Evolutionary conservation across 2,888 invertebrate species (phyloP).

Genomic region (Apoderus coryli): DNA sequence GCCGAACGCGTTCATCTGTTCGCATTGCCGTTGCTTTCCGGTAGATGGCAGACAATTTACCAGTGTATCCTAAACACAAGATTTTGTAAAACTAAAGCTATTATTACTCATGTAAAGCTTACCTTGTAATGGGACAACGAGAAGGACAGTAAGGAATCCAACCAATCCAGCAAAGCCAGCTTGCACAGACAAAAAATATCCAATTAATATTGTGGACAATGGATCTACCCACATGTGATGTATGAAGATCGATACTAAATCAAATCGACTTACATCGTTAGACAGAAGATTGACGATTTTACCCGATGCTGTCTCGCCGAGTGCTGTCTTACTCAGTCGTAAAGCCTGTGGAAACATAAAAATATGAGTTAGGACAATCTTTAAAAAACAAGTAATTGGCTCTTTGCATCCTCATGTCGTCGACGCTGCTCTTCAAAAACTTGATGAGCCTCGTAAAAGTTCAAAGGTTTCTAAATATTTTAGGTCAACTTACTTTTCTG

Average conservation of each 20-base stretch:
- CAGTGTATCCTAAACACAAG: conserved; percentile 41
- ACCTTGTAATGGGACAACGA: conserved; percentile 78
- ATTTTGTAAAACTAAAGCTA: not conserved
- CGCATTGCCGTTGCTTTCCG: conserved; percentile 67
- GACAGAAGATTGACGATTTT: conserved; percentile 87
- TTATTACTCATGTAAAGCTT: conserved; percentile 18
- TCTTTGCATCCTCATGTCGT: too few species aligned
- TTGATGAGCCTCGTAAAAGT: too few species aligned
- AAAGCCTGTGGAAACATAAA: conserved; percentile 40
- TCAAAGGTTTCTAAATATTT: not conserved
- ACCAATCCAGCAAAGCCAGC: conserved; percentile 60
- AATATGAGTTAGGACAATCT: too few species aligned
- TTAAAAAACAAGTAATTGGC: conserved; percentile 2
- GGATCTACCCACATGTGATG: conserved; percentile 86
- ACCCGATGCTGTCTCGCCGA: conserved; percentile 66
- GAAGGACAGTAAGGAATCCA: conserved; percentile 62
- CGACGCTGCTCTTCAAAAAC: too few species aligned
- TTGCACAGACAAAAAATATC: conserved; percentile 62
- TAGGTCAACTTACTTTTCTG: conserved; percentile 52
- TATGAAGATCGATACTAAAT: conserved; percentile 66
- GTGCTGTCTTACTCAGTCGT: conserved; percentile 51
- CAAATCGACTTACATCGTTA: conserved; percentile 87
- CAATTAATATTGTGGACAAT: conserved; percentile 46
- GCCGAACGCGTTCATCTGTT: conserved; percentile 79
- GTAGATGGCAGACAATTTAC: conserved; percentile 45